Conservation (phyloP, 2,797 vertebrate species). For the Neosalanx taihuensis region DNA sequence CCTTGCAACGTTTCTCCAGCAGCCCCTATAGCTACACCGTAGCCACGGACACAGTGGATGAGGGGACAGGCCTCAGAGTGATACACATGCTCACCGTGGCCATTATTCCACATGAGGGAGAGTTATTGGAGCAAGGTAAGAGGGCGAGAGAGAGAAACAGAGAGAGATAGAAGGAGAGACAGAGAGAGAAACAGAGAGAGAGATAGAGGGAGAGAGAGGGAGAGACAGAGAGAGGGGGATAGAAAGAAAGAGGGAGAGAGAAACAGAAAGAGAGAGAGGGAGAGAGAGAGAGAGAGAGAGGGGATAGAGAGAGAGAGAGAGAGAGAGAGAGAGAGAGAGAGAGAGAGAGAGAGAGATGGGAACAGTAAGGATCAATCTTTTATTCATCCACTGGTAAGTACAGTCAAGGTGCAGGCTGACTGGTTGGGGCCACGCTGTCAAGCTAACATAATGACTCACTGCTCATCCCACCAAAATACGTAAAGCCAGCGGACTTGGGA, state of each 20-base stretch:
- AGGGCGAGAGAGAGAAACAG: conserved; percentile 7
- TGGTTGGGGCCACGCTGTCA: neutral
- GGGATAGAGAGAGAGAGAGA: conserved; percentile 3
- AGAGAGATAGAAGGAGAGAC: neutral
- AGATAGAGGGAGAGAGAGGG: conserved; percentile 10
- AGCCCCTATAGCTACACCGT: neutral
- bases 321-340: conserved; percentile 7
- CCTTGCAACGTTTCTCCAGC: neutral
- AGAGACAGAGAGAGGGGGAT: conserved; percentile 11
- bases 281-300: neutral
- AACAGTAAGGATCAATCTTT: conserved; percentile 37
- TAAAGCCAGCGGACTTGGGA: neutral
- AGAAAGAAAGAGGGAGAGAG: conserved; percentile 17
- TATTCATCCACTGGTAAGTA: conserved; percentile 45
- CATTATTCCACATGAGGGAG: conserved; percentile 56
- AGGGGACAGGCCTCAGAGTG: conserved; percentile 25
- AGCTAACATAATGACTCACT: neutral
- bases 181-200: conserved; percentile 6
- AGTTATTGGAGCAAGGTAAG: conserved; percentile 34
- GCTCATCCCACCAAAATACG: neutral
- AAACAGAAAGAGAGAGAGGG: neutral
- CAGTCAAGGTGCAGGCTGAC: conserved; percentile 31
- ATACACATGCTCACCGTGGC: conserved; percentile 40
- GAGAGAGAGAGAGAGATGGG: conserved; percentile 6
- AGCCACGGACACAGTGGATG: conserved; percentile 7